These are phyloP conservation scores for Oxycera nigricornis DNA, from an alignment of 2,888 invertebrate species.

Conservation along the genomic window DNA sequence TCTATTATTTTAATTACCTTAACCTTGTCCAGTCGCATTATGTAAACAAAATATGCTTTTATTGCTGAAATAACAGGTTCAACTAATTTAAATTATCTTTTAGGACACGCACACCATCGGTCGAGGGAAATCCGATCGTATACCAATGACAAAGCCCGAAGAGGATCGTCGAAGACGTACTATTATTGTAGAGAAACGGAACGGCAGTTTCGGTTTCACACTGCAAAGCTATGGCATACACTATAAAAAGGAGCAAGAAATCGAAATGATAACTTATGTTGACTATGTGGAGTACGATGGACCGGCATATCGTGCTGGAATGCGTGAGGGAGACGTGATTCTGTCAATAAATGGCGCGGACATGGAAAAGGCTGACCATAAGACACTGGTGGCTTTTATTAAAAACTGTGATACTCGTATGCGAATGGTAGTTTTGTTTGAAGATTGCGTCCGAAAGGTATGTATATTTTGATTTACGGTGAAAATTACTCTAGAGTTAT, in stretches of 20 bases:
- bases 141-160: slow-evolving; percentile 74
- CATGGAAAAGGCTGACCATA: slow-evolving; percentile 94
- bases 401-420: slow-evolving; percentile 87
- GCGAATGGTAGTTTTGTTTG: slow-evolving; percentile 96
- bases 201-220: slow-evolving; percentile 93
- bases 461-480: slow-evolving; percentile 37
- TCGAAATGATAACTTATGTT: slow-evolving; percentile 96
- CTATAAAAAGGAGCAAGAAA: slow-evolving; percentile 91
- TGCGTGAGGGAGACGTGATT: slow-evolving; percentile 96
- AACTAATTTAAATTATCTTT: not conserved
- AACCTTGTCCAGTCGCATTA: no score
- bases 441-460: slow-evolving; percentile 94
- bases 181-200: slow-evolving; percentile 90
- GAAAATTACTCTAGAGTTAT: not conserved
- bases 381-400: slow-evolving; percentile 89
- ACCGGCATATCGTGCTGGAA: slow-evolving; percentile 89
- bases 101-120: slow-evolving; percentile 71
- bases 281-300: slow-evolving; percentile 95
- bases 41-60: not conserved
- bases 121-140: slow-evolving; percentile 74
- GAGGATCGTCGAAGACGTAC: slow-evolving; percentile 88
- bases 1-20: no score
- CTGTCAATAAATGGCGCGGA: slow-evolving; percentile 95
- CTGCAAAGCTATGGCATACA: slow-evolving; percentile 97
- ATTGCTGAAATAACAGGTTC: not conserved